phyloP scores from a whole-genome alignment of 2,888 invertebrate genomes.

The Rhabditoides inermis region DNA sequence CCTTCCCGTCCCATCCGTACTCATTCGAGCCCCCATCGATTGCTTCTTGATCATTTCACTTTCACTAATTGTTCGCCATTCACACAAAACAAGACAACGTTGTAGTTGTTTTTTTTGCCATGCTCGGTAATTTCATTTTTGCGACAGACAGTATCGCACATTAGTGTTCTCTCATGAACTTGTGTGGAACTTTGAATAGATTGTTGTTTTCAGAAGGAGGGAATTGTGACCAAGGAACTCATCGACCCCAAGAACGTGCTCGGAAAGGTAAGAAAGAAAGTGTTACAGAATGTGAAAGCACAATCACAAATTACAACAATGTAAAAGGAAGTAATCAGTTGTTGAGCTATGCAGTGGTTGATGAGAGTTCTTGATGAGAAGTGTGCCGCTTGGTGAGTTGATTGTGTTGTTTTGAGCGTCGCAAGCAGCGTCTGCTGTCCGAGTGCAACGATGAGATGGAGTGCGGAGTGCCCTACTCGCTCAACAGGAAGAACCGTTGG shows the following conservation, averaged over 20 bases:
- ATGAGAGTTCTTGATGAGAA: too few species aligned
- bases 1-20: conserved; percentile 4
- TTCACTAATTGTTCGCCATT: too few species aligned
- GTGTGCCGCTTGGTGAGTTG: neutral
- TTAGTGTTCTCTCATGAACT: too few species aligned
- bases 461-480: conserved; percentile 38
- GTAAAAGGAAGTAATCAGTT: neutral
- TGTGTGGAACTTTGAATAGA: too few species aligned
- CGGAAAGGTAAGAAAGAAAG: conserved; percentile 21
- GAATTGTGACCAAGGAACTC: conserved; percentile 29
- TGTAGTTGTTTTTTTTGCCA: too few species aligned
- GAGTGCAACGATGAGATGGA: conserved; percentile 36
- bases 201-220: too few species aligned
- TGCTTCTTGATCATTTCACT: neutral
- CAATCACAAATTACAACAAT: neutral
- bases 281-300: too few species aligned
- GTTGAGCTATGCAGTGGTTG: too few species aligned
- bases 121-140: too few species aligned
- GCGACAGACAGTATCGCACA: too few species aligned
- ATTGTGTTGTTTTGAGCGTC: conserved; percentile 19
- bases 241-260: conserved; percentile 25
- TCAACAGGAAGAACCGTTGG: conserved; percentile 47
- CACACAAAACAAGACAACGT: too few species aligned
- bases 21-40: neutral
- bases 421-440: conserved; percentile 37